Conservation (phyloP, 1,140 invertebrate genomes). For the Cotesia typhae region DNA sequence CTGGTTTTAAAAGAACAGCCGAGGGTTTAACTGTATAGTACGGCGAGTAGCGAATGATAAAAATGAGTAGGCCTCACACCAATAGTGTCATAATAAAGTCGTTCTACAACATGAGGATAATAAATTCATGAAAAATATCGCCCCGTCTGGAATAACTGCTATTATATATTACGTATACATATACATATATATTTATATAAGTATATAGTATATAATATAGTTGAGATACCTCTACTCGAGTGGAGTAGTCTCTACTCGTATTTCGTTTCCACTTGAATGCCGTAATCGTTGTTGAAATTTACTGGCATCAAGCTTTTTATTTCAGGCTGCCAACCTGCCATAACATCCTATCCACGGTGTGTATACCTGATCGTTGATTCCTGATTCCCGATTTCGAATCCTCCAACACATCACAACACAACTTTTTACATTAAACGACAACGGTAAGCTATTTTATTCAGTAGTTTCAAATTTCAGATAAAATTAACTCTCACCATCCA, state of each 20-base stretch:
- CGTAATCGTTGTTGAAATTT: slow-evolving; percentile 52
- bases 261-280: slow-evolving; percentile 32
- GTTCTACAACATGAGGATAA: slow-evolving; percentile 45
- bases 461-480: too few relatives aligned
- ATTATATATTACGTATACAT: too few relatives aligned
- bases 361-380: not conserved
- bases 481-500: too few relatives aligned
- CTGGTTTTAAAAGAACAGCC: not conserved
- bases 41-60: not conserved
- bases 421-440: too few relatives aligned
- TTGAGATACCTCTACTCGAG: slow-evolving; percentile 16
- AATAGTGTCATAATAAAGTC: slow-evolving; percentile 52
- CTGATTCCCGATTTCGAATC: not conserved
- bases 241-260: not conserved
- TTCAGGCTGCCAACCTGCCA: slow-evolving; percentile 12
- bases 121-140: slow-evolving; percentile 57
- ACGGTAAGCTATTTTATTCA: too few relatives aligned
- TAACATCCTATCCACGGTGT: slow-evolving; percentile 23
- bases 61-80: slow-evolving; percentile 33
- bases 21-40: too few relatives aligned
- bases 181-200: too few relatives aligned
- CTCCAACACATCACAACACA: too few relatives aligned
- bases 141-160: slow-evolving; percentile 33
- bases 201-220: too few relatives aligned
- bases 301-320: slow-evolving; percentile 42